Evolutionary conservation across 1,140 invertebrate genomes (phyloP), one percentile per base, ranked within the genome.

Genomic region (Musca vetustissima): DNA sequence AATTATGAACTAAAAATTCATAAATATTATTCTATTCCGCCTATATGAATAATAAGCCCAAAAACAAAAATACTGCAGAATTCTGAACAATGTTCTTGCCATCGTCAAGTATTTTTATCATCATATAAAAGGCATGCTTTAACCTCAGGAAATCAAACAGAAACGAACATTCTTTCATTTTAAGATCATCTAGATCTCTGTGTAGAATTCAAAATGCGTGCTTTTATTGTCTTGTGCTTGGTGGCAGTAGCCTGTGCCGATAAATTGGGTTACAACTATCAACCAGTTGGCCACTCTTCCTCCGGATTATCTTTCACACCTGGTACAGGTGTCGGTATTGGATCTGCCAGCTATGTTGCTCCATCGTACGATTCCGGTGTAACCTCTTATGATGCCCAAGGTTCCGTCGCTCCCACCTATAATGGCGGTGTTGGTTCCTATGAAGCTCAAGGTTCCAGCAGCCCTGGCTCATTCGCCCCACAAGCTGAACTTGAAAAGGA

Each of bases 231-330:
- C 70, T 76, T 71, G 64, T 80, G 75, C 75, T 25, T 80, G 7
- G 64, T 80, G 52, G 78, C 76, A 67, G 76, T 75, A 28, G 72
- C 75, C 69, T 78, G 73, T 50, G 77, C 77, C 72, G 77, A 79
- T 47, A 77, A 79, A 21, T 71, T 79, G 11, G 77, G 77, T 72
- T 79, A 79, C 69, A 79, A 79, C 77, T 79, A 79, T 69, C 65
- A 68, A 57, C 77, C 77, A n/a, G 77, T 79, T 32, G 77, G 73
- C 67, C 77, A 79, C 71, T 79, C 77, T 57, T 69, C 14, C 61
- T 71, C 74, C 8, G 77, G 77, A 70, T 59, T 79, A 21, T 78
- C 76, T 13, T 75, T 78, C n/a, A 67, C 70, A 70, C 77, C 77
- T 67, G 77, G 77, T 68, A 53, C 22, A 17, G 67, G n/a, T n/a